These are phyloP conservation scores for Pseudorhombus dupliciocellatus DNA, from an alignment of 2,113 vertebrate genomes.

Conservation along the genomic window DNA sequence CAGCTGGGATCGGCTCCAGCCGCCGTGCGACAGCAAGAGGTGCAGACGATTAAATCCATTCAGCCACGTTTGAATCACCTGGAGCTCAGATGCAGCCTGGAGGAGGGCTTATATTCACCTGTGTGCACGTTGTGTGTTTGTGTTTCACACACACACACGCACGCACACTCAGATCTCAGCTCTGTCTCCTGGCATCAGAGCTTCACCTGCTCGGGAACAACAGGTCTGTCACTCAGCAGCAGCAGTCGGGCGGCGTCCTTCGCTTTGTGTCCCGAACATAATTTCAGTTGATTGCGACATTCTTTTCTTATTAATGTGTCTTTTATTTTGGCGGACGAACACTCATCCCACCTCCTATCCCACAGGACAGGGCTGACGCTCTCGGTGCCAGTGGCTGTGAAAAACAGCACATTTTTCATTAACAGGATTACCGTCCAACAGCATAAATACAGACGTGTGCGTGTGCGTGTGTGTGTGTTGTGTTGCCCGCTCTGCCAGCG, in stretches of 20 bases:
- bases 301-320: slow-evolving; percentile 57
- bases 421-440: slow-evolving; percentile 75
- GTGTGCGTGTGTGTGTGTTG: slow-evolving; percentile 41
- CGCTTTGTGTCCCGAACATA: slow-evolving; percentile 28
- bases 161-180: not conserved
- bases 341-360: slow-evolving; percentile 57
- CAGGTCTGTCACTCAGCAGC: slow-evolving; percentile 18
- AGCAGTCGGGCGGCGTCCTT: not conserved
- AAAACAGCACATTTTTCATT: slow-evolving; percentile 76
- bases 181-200: slow-evolving; percentile 11
- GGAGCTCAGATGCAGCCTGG: slow-evolving; percentile 6
- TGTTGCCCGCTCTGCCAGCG: slow-evolving; percentile 63
- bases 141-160: slow-evolving; percentile 16
- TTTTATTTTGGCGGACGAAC: slow-evolving; percentile 58
- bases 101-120: not conserved
- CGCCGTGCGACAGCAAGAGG: not conserved
- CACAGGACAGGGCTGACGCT: slow-evolving; percentile 50
- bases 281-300: slow-evolving; percentile 60
- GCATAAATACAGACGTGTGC: slow-evolving; percentile 70
- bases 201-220: slow-evolving; percentile 39
- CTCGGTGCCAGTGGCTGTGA: slow-evolving; percentile 66
- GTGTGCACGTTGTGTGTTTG: slow-evolving; percentile 5
- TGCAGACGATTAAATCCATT: not conserved
- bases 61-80: not conserved
- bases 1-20: no score